These are phyloP conservation scores for Drosophila gaucha DNA, from an alignment of 2,888 invertebrate species.

Conservation along the genomic window DNA sequence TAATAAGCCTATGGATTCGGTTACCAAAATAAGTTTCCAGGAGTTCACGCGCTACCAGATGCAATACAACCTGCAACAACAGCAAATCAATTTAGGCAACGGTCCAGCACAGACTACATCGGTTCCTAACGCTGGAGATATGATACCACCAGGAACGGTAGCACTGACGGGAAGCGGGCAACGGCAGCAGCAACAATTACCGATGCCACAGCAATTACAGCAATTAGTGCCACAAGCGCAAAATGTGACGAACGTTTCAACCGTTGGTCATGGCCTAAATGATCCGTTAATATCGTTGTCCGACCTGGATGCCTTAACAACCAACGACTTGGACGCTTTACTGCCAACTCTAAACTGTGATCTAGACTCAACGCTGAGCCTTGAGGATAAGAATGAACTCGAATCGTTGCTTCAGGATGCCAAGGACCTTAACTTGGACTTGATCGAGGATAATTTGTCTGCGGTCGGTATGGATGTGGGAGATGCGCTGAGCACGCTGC, in stretches of 20 bases:
- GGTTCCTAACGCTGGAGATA: constrained; percentile 28
- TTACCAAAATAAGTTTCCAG: constrained; percentile 88
- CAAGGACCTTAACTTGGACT: constrained; percentile 84
- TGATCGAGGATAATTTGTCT: constrained; percentile 85
- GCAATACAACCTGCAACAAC: constrained; percentile 87
- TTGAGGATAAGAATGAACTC: constrained; percentile 84
- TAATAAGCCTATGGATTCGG: constrained; percentile 87
- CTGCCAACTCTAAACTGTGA: constrained; percentile 87
- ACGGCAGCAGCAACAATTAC: constrained; percentile 22
- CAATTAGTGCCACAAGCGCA: constrained; percentile 26
- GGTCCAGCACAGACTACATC: constrained; percentile 82
- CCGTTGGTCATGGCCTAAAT: constrained; percentile 51
- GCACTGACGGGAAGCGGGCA: constrained; percentile 47
- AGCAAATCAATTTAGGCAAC: constrained; percentile 67
- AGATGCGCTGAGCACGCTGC: constrained; percentile 68
- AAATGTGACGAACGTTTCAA: constrained; percentile 26
- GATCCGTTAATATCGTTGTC: constrained; percentile 81
- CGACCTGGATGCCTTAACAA: constrained; percentile 83
- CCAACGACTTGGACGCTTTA: constrained; percentile 88
- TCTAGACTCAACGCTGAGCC: constrained; percentile 84
- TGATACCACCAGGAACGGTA: constrained; percentile 28
- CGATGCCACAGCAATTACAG: constrained; percentile 22
- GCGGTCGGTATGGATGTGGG: constrained; percentile 81
- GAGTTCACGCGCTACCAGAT: constrained; percentile 88
- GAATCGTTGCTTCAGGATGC: constrained; percentile 84